A percentile compares a stretch with the other conserved stretches of the same genome.
Conservation (phyloP, 2,113 vertebrate species). For the Bubo scandiacus region DNA sequence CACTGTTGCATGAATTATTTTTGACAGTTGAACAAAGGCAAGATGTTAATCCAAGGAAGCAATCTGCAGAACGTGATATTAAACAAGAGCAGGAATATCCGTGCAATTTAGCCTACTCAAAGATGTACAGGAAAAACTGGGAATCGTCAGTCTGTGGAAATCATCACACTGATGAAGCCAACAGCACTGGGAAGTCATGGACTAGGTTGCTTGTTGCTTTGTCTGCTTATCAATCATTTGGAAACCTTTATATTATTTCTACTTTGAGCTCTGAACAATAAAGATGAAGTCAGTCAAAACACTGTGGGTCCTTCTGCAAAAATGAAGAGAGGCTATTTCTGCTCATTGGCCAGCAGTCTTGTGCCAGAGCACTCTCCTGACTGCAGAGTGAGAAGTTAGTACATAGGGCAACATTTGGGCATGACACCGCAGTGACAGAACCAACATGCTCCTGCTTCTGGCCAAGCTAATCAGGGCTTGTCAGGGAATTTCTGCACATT, state of each 20-base stretch:
- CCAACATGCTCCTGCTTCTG: neutral
- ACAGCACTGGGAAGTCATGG: neutral
- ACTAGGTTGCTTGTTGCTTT: neutral
- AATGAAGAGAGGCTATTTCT: neutral
- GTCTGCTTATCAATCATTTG: neutral
- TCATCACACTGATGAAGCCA: neutral
- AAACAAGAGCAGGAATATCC: neutral
- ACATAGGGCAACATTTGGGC: neutral
- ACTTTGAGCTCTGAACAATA: neutral
- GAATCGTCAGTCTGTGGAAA: neutral
- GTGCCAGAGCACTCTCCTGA: neutral
- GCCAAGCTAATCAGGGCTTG: neutral
- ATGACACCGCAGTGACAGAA: neutral
- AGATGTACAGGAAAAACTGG: neutral
- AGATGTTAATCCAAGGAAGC: conserved; percentile 31
- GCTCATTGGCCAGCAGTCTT: neutral
- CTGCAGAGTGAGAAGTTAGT: neutral
- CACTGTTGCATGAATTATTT: neutral
- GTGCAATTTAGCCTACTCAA: neutral
- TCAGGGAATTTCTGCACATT: neutral
- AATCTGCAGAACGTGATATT: conserved; percentile 16
- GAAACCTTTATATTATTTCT: neutral
- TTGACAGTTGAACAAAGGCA: conserved; percentile 52
- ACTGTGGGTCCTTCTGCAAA: neutral
- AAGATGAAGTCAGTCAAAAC: neutral